Evolutionary conservation across 2,888 invertebrate genomes (phyloP), one percentile per base, ranked within the genome.

Genomic region (Cataglyphis cursor): DNA sequence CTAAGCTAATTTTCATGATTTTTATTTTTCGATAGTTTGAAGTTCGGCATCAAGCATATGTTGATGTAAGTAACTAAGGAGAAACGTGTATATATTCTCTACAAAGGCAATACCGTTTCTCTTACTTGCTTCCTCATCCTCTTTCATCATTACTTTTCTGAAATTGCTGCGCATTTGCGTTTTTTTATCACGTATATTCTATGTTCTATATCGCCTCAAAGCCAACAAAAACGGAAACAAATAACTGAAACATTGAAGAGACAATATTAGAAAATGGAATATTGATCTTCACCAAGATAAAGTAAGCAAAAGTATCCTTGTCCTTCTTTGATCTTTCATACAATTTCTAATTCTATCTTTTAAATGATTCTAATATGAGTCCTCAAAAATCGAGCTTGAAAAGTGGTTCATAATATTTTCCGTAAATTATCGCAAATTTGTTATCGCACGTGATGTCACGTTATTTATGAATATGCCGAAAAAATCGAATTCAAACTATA

Each of bases 151-250:
- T 15, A 31, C 5, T 61, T 31, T 44, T 31, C 44, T 41, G 74
- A 61, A 28, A 65, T 38, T 51, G 18, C 41, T 12, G 12, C 12
- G 41, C 12, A 44, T 4, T 10, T 38, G 8, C 8, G 41, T 0
- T n/a, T 41, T 28, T 28, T 28, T 59, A 59, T 28, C 61, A 28
- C 35, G 18, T 48, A 59, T 44, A 70, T 38, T 65, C 64, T 44
- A 70, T 72, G 48, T n/a, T 18, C 80, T 80, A 88, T 88, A 66
- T 78, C 84, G 85, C 18, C 87, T 87, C 92, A 92, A 92, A 92
- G 92, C 90, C 91, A 87, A 70, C 10, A 3, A 38, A 44, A 44
- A 44, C 12, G 12, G 1, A 51, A 21, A 72, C 3, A 54, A 54
- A 57, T 21, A 31, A 21, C 5, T 38, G 8, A 38, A 54, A 24